Evolutionary conservation across 2,113 vertebrate genomes (phyloP).

Genomic region (Cryptomyrus ogoouensis): DNA sequence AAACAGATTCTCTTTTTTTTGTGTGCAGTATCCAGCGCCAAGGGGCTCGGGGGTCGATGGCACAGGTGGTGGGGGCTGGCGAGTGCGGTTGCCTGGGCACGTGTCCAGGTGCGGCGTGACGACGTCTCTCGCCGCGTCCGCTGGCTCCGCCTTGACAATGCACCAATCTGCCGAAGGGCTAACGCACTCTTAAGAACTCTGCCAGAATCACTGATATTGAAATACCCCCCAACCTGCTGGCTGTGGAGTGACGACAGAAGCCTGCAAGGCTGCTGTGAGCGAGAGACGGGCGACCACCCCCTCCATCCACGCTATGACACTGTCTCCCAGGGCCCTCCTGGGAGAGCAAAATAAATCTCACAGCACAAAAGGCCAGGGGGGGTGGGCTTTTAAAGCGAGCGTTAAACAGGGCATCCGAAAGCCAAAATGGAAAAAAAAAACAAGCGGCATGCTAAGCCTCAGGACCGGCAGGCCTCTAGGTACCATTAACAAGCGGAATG

Average conservation of each 20-base stretch:
- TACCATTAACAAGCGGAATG: not conserved
- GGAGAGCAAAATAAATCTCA: not conserved
- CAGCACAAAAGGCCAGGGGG: not conserved
- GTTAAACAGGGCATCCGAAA: not conserved
- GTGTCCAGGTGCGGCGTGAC: not conserved
- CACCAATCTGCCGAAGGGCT: not conserved
- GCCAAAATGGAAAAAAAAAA: not conserved
- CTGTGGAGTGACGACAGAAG: not conserved
- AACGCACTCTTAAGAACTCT: not conserved
- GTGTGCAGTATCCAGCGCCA: not conserved
- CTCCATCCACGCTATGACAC: not conserved
- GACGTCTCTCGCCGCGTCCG: not conserved
- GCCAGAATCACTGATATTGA: not conserved
- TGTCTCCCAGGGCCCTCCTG: not conserved
- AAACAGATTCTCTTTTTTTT: not conserved
- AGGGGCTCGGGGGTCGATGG: not conserved
- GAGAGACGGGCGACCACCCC: not conserved
- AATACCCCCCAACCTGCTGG: not conserved
- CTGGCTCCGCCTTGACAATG: not conserved
- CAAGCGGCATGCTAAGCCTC: no score
- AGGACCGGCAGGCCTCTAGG: no score
- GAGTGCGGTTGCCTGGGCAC: not conserved
- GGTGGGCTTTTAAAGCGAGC: not conserved
- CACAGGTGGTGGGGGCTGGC: not conserved
- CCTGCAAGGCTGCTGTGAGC: constrained; percentile 1